Base-by-base conservation (phyloP, 2,888 invertebrate species). In the Microplitis deprimator region DNA sequence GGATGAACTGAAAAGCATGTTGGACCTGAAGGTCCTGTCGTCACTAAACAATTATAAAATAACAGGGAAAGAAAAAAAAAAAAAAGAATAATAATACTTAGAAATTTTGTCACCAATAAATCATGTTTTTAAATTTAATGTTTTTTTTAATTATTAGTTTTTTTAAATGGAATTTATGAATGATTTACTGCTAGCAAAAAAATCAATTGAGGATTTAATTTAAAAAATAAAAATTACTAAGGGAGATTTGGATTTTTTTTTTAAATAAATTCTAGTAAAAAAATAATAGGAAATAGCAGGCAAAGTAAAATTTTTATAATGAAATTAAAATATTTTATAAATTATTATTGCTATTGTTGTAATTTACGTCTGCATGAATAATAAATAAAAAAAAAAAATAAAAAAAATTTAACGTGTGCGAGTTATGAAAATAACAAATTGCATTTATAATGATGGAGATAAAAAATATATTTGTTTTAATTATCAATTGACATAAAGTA, bases 1-100 rank as follows among this genome's bases (percentile, higher is more conserved):
- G 84, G 96, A 94, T 84, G 96, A 95, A 92, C 95, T 96, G 91
- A 98, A 98, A 92, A 97, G 97, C 97, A 98, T 97, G 91, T 97
- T 97, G 85, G 96, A 95, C 87, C 89, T 89, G 81, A 79, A 82
- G 81, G 82, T 82, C 82, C 82, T 40, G 83, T 84, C 82, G 79
- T 83, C 76, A 84, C 73, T 79, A 79, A 79, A 83, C 29, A 29
- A 29, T 65, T 20, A 29, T 65, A 65, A 29, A 83, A 80, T 39
- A 79, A 82, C 78, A 83, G 72, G 75, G 76, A 77, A 81, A 76
- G 16, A 74, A 69, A 69, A 80, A 77, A 73, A 73, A 77, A 68
- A 73, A 70, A 73, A 69, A 17, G 50, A 75, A 61, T 72, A 5
- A 65, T 38, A 38, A 41, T n/a, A 39, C 6, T 16, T 68, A 39